phyloP scores from a whole-genome alignment of 2,888 invertebrate genomes.

The Erebia palarica region DNA sequence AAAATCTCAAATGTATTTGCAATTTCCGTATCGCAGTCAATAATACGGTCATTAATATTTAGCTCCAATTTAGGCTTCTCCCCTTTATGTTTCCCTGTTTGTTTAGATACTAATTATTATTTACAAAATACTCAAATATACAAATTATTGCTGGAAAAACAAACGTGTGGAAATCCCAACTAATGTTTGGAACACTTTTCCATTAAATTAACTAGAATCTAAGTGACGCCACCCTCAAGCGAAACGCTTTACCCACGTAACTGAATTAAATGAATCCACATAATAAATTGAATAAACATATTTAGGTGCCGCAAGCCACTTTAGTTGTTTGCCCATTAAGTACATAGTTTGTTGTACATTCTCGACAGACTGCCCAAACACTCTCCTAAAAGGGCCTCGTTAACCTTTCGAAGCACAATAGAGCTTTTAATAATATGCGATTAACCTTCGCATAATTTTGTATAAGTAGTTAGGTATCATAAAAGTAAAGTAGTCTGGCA shows the following conservation, averaged over 20 bases:
- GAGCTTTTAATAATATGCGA: slow-evolving; percentile 56
- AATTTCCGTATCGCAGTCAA: too few relatives aligned
- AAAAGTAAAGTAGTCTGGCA: slow-evolving; percentile 37
- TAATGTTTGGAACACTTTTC: slow-evolving; percentile 13
- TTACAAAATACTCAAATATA: not conserved
- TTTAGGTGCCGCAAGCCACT: slow-evolving; percentile 41
- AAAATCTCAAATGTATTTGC: too few relatives aligned
- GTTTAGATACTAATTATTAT: too few relatives aligned
- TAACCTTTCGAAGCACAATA: slow-evolving; percentile 56
- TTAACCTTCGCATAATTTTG: slow-evolving; percentile 51
- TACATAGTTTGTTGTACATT: slow-evolving; percentile 49
- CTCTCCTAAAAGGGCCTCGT: slow-evolving; percentile 56
- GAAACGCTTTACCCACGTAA: slow-evolving; percentile 10
- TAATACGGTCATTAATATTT: too few relatives aligned
- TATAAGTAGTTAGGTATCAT: slow-evolving; percentile 48
- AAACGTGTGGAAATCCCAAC: not conserved
- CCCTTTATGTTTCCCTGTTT: too few relatives aligned
- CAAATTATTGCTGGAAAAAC: not conserved
- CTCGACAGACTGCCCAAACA: slow-evolving; percentile 50
- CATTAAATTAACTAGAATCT: slow-evolving; percentile 6
- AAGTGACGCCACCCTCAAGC: slow-evolving; percentile 5
- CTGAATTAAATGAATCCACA: slow-evolving; percentile 21
- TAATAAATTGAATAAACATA: slow-evolving; percentile 34
- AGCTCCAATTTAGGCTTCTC: too few relatives aligned
- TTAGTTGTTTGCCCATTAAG: slow-evolving; percentile 44